Base-by-base conservation (phyloP, 2,888 invertebrate species). In the Macaria liturata region DNA sequence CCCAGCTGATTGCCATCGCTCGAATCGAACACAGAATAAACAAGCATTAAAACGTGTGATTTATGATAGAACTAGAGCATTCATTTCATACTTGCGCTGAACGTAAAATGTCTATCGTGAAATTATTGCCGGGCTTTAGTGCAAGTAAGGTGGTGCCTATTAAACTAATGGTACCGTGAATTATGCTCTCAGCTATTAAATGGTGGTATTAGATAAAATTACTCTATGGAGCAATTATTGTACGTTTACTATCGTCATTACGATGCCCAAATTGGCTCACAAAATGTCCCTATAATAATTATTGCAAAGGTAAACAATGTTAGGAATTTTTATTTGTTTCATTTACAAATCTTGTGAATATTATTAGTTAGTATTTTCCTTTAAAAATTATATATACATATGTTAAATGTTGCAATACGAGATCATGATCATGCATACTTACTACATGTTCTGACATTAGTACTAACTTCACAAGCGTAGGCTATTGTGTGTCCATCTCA, bases 1-100 rank as follows among this genome's bases (percentile, higher is more conserved):
- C 78, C 78, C 76, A 75, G 79, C 81, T 84, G 88, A 88, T 88
- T 87, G 87, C 83, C 75, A 81, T 85, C 84, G 83, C 76, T 79
- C 78, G 78, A 83, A 78, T 81, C 80, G 75, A 75, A 76, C 75
- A 79, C 75, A 73, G 78, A 79, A 83, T 83, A 80, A 87, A 86
- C 83, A 81, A 82, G 81, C 83, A 86, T 87, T 86, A 87, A 88
- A 87, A 81, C 71, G 64, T 76, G 75, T 77, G 76, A 85, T 82
- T 84, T 82, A 83, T 82, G 66, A 69, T 66, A 57, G 70, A 72
- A 76, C 71, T 74, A 77, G 69, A 72, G 59, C 71, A 75, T 76
- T 74, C 65, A 72, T 73, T 75, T 68, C 62, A 64, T 68, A 69
- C 69, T 71, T 67, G 68, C 62, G 65, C 65, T 45, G 67, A n/a